Evolutionary conservation across 1,140 invertebrate species (phyloP), one percentile per base, ranked within the genome.

Genomic region (Riptortus pedestris): DNA sequence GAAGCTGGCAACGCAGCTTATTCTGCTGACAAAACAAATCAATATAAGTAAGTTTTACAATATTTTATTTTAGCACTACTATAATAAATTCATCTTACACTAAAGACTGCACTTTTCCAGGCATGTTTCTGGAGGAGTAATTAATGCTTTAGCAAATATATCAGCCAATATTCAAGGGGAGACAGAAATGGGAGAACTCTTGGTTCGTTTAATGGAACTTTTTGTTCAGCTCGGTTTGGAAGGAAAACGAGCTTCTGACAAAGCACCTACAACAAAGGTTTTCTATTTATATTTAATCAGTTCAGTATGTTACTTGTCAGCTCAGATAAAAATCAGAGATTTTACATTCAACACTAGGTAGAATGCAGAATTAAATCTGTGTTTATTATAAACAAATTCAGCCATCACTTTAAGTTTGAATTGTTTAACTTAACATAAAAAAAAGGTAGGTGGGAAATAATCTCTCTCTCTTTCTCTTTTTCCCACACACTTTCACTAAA

Each of bases 191-290:
- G 81, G 88, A 60, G 93, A 97, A 68, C 78, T 99, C 28, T 74
- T 99, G 14, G 85, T 88, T 1, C 81, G 91, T 60, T 77, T 99
- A 26, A 75, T 99, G 14, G 96, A 98, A 78, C 77, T 99, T 16
- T 99, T 98, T 78, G 95, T 99, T 2, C 94, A 98, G 71, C 83
- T 99, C 58, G 97, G 96, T 0, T 76, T 99, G 22, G 96, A 98
- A 74, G 92, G 93, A 0, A 96, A 98, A 78, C 77, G 94, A 59
- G 90, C 90, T 33, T 91, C 88, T 64, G 94, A 97, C 71, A 88
- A 91, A 73, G 85, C 85, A 27, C 86, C 90, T 51, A 79, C 78
- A 14, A 76, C 81, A 60, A 84, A 85, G 75, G 84, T 85, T 72
- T 72, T 26, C 45, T 2, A 60, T 60, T 66, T 1, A 26, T 14